phyloP scores from a whole-genome alignment of 2,888 invertebrate genomes.

The Pristionchus japonicus region DNA sequence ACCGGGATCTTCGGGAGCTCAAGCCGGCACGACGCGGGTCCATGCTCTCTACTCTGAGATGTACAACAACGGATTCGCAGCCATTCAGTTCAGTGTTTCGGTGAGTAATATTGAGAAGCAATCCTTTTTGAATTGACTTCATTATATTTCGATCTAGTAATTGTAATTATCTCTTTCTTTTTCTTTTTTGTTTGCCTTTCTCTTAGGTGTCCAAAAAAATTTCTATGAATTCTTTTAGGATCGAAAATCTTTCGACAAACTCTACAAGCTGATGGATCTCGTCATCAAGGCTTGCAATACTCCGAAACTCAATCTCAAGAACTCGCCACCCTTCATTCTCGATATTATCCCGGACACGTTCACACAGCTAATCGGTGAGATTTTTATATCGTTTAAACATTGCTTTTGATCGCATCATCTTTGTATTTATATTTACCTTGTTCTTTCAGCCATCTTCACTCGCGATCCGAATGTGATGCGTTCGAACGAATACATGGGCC shows the following conservation, averaged over 20 bases:
- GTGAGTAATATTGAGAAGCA: conserved; percentile 13
- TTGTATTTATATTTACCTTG: not conserved
- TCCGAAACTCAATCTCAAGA: conserved; percentile 90
- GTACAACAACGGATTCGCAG: conserved; percentile 44
- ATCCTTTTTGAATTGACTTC: too few species aligned
- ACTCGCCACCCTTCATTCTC: conserved; percentile 98
- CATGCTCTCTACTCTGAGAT: conserved; percentile 41
- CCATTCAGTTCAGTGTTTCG: conserved; percentile 30
- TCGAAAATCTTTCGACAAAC: conserved; percentile 63
- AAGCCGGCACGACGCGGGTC: conserved; percentile 14
- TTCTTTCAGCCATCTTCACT: conserved; percentile 57
- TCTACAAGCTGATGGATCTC: conserved; percentile 69
- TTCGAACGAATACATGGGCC: conserved; percentile 93
- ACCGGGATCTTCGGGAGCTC: not conserved
- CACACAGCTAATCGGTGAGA: conserved; percentile 83
- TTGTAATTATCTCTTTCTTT: too few species aligned
- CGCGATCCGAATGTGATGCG: conserved; percentile 72
- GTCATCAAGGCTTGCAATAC: conserved; percentile 98
- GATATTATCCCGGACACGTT: conserved; percentile 99
- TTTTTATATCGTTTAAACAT: not conserved
- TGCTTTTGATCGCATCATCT: not conserved
- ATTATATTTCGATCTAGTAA: too few species aligned
- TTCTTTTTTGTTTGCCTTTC: too few species aligned
- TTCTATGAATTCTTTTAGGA: conserved; percentile 65
- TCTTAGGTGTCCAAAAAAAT: too few species aligned